These are phyloP conservation scores for Penaeus japonicus DNA, from an alignment of 1,140 invertebrate genomes.

Conservation along the genomic window DNA sequence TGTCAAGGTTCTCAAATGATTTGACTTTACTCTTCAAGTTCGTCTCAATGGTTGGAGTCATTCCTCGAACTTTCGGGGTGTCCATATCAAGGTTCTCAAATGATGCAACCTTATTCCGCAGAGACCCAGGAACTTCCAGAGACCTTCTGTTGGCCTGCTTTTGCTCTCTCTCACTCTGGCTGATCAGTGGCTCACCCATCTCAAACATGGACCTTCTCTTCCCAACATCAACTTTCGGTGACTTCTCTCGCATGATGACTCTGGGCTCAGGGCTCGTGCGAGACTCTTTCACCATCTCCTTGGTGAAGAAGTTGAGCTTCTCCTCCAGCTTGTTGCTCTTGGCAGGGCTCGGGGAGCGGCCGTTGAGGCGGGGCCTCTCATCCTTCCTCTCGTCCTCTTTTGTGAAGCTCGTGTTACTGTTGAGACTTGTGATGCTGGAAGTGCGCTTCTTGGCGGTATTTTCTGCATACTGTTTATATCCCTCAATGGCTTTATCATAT, in stretches of 20 bases:
- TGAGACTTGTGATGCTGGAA: conserved; percentile 58
- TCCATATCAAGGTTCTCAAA: conserved; percentile 60
- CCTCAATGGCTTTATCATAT: conserved; percentile 84
- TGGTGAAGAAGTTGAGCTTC: conserved; percentile 57
- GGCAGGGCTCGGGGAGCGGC: conserved; percentile 48
- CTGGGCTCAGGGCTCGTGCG: conserved; percentile 45
- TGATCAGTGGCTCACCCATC: conserved; percentile 61
- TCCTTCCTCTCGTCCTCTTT: conserved; percentile 60
- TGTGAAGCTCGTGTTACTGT: conserved; percentile 61
- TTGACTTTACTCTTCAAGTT: conserved; percentile 51
- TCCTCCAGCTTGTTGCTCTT: conserved; percentile 46
- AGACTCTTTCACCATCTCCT: conserved; percentile 51
- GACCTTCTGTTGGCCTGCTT: conserved; percentile 63
- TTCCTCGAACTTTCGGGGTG: conserved; percentile 51
- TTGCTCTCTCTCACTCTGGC: conserved; percentile 32
- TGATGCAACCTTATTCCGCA: conserved; percentile 56
- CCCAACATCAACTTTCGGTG: conserved; percentile 77
- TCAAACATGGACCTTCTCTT: conserved; percentile 85
- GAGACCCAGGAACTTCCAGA: conserved; percentile 58
- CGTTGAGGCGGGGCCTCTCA: conserved; percentile 60
- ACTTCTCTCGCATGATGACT: conserved; percentile 59
- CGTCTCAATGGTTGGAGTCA: conserved; percentile 36
- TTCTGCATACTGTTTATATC: conserved; percentile 77
- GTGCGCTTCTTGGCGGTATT: conserved; percentile 61
- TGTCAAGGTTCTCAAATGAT: conserved; percentile 59